Evolutionary conservation across 2,113 vertebrate species (phyloP).

Genomic region (Oreochromis tanganicae): DNA sequence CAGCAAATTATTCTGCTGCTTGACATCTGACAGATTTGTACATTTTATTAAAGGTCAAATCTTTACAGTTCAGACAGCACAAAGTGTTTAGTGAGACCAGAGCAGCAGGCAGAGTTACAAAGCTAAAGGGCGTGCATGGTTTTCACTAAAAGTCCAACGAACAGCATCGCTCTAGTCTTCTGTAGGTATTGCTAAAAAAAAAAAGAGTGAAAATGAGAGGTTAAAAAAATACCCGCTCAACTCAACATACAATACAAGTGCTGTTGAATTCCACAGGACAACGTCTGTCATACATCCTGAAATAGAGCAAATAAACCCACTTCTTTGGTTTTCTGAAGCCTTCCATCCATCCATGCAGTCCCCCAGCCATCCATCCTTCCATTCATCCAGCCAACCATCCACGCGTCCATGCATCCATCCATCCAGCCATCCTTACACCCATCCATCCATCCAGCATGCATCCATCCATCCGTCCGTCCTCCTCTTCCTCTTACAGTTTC

Average conservation of each 20-base stretch:
- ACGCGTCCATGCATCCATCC: fast-evolving
- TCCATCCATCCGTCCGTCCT: fast-evolving
- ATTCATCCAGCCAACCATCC: too few relatives aligned
- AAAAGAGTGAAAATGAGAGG: neutral
- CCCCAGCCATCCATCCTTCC: fast-evolving
- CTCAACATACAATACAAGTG: fast-evolving
- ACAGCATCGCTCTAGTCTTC: neutral
- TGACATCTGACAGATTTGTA: neutral
- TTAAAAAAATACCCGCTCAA: fast-evolving
- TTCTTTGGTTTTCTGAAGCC: neutral
- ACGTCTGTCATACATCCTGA: neutral
- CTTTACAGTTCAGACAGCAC: neutral
- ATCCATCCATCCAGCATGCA: fast-evolving
- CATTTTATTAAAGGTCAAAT: neutral
- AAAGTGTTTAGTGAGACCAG: neutral
- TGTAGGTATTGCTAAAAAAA: fast-evolving
- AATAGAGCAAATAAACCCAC: neutral
- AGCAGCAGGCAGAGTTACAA: neutral
- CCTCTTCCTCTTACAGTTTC: neutral
- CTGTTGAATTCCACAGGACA: neutral
- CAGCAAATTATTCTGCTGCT: neutral
- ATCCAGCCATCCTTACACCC: fast-evolving
- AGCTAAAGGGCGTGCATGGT: neutral
- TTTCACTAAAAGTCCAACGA: neutral
- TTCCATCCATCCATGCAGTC: fast-evolving